Base-by-base conservation (phyloP, 2,797 vertebrate species). In the Varecia variegata region DNA sequence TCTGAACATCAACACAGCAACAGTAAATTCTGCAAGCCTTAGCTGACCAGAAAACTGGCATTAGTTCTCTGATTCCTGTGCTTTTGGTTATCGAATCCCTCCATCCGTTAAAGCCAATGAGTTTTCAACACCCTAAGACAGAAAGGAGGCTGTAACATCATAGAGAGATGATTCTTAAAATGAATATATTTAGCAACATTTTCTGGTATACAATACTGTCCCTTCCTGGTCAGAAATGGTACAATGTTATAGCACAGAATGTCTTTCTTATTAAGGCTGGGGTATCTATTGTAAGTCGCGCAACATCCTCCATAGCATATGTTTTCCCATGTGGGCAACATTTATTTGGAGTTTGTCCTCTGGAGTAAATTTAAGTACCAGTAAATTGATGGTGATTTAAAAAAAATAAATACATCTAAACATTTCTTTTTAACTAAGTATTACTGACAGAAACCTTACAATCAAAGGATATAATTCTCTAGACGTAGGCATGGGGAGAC, bases 371-470 rank as follows among this genome's bases (percentile, higher is more conserved):
- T 93, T 94, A 97, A 95, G 88, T 43, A 62, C 65, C 47, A 86
- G 50, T 92, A 95, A 96, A 97, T 95, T 93, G 47, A 88, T 54
- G 71, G 35, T 67, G 76, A 92, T 77, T 95, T 82, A 25, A 86
- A 98, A 95, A 20, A 4, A 93, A 93, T n/a, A 47, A 54, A 92
- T 85, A 86, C 62, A 93, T 84, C 14, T 20, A 91, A 92, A 67
- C 8, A 3, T 80, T 97, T 96, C 71, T 94, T 98, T 96, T 93
- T 80, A 98, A 98, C 23, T 93, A 92, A 88, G 67, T 70, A 20
- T 96, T 92, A 92, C 47, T 93, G 67, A 1, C 0, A 83, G 92
- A 77, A 92, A 90, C 38, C 83, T 97, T 96, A 97, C 90, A 97
- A 89, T 92, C 90, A 93, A 96, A 84, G 65, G 68, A 14, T 20